These are phyloP conservation scores for Zoroaster sp. DNA, from an alignment of 53 echinoderm and acorn worm genomes.

Conservation along the genomic window DNA sequence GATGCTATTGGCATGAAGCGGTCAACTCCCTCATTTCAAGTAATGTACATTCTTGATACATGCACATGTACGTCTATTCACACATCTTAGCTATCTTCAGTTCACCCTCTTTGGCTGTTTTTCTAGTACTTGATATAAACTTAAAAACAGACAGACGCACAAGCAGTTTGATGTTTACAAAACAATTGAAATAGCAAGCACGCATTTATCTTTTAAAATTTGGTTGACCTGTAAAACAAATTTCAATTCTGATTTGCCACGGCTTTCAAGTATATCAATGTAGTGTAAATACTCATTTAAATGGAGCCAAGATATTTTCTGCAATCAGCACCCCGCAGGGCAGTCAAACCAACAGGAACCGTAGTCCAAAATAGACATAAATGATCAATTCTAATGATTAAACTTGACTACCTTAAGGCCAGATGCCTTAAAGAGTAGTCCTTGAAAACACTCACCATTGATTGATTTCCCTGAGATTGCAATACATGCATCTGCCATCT, in stretches of 20 bases:
- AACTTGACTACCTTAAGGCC: constrained; percentile 25
- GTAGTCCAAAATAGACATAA: constrained; percentile 47
- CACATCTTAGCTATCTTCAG: too few relatives aligned
- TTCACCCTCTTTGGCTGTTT: too few relatives aligned
- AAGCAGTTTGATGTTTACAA: not conserved
- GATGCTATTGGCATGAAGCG: too few relatives aligned
- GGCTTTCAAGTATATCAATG: not conserved
- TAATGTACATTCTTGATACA: too few relatives aligned
- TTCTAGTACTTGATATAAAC: too few relatives aligned
- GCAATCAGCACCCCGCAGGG: not conserved
- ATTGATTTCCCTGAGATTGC: constrained; percentile 25
- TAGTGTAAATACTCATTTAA: not conserved
- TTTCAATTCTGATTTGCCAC: not conserved
- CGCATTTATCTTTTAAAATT: not conserved
- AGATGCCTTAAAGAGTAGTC: not conserved
- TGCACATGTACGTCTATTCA: too few relatives aligned
- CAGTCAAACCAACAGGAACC: not conserved
- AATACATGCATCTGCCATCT: not conserved
- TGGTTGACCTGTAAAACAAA: not conserved
- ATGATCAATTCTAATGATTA: constrained; percentile 56
- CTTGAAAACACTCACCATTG: not conserved
- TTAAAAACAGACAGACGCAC: too few relatives aligned
- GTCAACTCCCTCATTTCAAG: too few relatives aligned
- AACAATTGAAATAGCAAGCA: not conserved
- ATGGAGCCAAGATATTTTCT: not conserved